Conservation (phyloP, 2,113 vertebrate species). For the Anarrhichthys ocellatus region DNA sequence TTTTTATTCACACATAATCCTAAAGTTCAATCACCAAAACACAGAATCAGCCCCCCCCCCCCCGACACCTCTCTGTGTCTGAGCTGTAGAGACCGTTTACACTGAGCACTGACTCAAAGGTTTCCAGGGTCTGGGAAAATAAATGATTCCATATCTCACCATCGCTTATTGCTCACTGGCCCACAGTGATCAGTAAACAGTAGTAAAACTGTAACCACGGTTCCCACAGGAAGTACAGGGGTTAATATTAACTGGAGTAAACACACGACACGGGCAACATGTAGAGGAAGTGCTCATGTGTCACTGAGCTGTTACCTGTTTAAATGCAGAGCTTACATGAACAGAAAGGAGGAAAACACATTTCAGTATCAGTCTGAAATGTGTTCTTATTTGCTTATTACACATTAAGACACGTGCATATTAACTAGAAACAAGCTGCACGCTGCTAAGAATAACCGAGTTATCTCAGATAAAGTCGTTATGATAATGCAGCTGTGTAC, state of each 20-base stretch:
- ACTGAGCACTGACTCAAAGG: too few species aligned
- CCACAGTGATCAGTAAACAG: conserved; percentile 58
- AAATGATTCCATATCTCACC: conserved; percentile 28
- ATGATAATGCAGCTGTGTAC: neutral
- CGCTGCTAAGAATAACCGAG: neutral
- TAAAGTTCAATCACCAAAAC: neutral
- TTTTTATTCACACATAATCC: neutral
- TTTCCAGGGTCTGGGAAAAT: conserved; percentile 18
- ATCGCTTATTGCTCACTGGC: neutral
- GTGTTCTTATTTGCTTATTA: conserved; percentile 16
- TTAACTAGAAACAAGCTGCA: conserved; percentile 4
- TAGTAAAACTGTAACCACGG: conserved; percentile 52
- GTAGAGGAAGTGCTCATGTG: neutral
- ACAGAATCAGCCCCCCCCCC: neutral
- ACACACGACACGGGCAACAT: conserved; percentile 13
- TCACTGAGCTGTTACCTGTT: neutral
- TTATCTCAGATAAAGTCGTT: neutral
- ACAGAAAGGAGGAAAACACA: conserved; percentile 19
- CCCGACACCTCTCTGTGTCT: neutral
- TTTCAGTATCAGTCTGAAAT: conserved; percentile 12
- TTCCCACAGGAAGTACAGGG: conserved; percentile 32
- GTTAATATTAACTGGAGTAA: conserved; percentile 74
- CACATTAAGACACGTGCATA: neutral
- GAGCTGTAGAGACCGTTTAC: too few species aligned
- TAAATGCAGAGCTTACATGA: conserved; percentile 23